Conservation (phyloP, 2,797 vertebrate species). For the Fringilla coelebs region DNA sequence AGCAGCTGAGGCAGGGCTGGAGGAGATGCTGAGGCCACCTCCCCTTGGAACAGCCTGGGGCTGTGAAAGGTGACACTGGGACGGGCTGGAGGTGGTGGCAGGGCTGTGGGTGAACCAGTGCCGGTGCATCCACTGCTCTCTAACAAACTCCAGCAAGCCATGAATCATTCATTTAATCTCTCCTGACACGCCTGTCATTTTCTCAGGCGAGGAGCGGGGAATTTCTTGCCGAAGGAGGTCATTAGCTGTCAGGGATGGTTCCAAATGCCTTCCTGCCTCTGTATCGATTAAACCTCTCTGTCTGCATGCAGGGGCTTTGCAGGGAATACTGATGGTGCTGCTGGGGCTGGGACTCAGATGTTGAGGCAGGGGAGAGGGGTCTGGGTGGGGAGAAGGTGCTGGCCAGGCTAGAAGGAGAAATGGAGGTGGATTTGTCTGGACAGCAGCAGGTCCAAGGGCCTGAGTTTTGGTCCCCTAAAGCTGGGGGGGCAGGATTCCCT, state of each 20-base stretch:
- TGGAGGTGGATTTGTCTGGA: not conserved
- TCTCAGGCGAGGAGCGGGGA: slow-evolving; percentile 60
- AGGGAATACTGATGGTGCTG: slow-evolving; percentile 64
- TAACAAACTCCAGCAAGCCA: slow-evolving; percentile 70
- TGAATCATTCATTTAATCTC: slow-evolving; percentile 78
- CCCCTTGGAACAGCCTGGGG: not conserved
- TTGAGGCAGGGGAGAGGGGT: not conserved
- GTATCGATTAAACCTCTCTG: slow-evolving; percentile 66
- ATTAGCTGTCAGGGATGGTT: slow-evolving; percentile 74
- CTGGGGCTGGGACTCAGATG: not conserved
- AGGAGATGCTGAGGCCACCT: not conserved
- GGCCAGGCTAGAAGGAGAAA: not conserved
- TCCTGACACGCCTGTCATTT: slow-evolving; percentile 74
- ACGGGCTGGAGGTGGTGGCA: not conserved
- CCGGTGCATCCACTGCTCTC: not conserved
- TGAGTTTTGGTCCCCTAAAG: not conserved
- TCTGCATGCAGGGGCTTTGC: slow-evolving; percentile 3
- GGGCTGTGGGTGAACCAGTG: not conserved
- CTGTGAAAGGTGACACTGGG: accelerated
- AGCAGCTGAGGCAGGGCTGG: not conserved
- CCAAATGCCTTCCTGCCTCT: slow-evolving; percentile 69
- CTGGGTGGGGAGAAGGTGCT: not conserved
- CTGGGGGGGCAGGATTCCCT: not conserved
- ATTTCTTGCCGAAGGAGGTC: slow-evolving; percentile 73
- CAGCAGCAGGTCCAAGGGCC: not conserved